phyloP scores from a whole-genome alignment of 1,140 invertebrate genomes.

The Nasonia vitripennis region DNA sequence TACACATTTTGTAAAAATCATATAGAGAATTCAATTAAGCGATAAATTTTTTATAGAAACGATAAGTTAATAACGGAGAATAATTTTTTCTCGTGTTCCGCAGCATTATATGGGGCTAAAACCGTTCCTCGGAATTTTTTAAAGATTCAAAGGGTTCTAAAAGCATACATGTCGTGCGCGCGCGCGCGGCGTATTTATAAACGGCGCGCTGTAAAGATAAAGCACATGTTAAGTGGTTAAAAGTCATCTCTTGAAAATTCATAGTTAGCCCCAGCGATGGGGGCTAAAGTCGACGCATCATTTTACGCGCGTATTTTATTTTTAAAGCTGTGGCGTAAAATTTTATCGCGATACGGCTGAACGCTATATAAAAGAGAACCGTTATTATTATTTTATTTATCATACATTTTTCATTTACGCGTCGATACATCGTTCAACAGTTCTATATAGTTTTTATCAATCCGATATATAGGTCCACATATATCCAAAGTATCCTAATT shows the following conservation, averaged over 20 bases:
- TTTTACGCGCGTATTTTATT: conserved; percentile 13
- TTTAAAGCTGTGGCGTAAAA: neutral
- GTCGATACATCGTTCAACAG: too few species aligned
- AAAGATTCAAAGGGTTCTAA: conserved; percentile 17
- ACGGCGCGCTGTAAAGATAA: conserved; percentile 34
- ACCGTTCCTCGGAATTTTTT: neutral
- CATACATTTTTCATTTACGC: too few species aligned
- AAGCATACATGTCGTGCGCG: neutral
- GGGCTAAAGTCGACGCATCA: neutral
- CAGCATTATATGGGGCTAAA: too few species aligned
- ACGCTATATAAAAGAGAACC: too few species aligned
- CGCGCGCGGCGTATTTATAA: neutral
- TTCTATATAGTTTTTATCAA: neutral
- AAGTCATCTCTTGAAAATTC: conserved; percentile 32
- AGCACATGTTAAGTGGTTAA: conserved; percentile 34
- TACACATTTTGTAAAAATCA: too few species aligned
- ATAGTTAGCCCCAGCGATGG: neutral
- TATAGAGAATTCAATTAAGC: too few species aligned
- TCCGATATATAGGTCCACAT: neutral
- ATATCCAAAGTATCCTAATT: neutral
- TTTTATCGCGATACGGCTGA: neutral
- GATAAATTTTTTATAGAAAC: too few species aligned
- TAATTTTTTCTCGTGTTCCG: too few species aligned
- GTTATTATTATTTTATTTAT: too few species aligned
- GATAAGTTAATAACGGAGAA: too few species aligned